Evolutionary conservation across 2,797 vertebrate species (phyloP).

Genomic region (Syncerus caffer): DNA sequence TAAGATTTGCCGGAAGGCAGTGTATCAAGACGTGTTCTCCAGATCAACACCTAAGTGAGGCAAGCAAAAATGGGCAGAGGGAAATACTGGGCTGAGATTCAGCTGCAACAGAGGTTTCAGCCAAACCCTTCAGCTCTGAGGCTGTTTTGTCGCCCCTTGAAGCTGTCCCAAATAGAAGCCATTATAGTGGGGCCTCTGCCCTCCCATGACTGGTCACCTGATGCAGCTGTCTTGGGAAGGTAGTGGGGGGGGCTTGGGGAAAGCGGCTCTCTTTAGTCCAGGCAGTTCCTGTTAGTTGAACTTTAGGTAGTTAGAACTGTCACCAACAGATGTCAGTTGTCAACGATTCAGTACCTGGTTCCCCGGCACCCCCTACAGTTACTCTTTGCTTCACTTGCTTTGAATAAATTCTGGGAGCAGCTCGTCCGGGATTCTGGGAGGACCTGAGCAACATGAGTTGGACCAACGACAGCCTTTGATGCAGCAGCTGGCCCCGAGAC

Average conservation of each 20-base stretch:
- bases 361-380: rapidly evolving
- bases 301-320: too few species aligned
- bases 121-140: background rate
- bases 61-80: background rate
- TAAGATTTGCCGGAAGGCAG: background rate
- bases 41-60: background rate
- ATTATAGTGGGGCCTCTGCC: background rate
- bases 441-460: background rate
- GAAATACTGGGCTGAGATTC: background rate
- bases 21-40: background rate
- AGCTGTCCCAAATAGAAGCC: background rate
- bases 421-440: background rate
- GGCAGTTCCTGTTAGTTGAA: background rate
- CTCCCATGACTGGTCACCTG: rapidly evolving
- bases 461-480: background rate
- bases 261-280: background rate
- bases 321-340: background rate
- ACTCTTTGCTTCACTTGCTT: background rate
- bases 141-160: background rate
- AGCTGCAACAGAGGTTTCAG: background rate
- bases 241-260: too few species aligned
- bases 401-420: background rate
- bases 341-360: rapidly evolving
- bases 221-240: background rate
- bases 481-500: background rate